Evolutionary conservation across 2,113 vertebrate species (phyloP).

Genomic region (Festucalex cinctus): DNA sequence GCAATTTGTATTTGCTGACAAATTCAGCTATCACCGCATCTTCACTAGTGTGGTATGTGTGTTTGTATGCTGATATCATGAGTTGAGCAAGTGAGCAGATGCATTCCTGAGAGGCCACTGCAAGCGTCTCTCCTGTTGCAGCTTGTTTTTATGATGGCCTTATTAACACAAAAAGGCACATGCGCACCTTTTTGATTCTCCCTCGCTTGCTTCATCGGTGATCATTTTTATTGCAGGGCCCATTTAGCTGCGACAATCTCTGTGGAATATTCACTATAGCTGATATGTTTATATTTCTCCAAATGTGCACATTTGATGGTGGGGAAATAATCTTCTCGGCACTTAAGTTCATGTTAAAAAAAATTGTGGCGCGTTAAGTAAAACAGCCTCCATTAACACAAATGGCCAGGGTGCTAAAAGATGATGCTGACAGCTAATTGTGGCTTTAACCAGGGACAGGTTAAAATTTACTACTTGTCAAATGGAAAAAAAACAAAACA

Average conservation of each 20-base stretch:
- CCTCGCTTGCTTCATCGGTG: not conserved
- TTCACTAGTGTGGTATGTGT: not conserved
- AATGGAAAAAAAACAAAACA: no score
- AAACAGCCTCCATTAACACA: no score
- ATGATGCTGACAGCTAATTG: no score
- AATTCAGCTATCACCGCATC: not conserved
- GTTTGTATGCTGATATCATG: not conserved
- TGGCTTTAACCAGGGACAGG: no score
- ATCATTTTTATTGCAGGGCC: not conserved
- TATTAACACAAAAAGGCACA: not conserved
- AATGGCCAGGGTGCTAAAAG: no score
- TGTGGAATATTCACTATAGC: not conserved
- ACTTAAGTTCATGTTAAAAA: not conserved
- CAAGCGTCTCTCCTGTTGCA: conserved; percentile 31
- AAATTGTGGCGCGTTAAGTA: not conserved
- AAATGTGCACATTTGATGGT: not conserved
- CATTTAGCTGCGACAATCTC: not conserved
- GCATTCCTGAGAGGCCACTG: conserved; percentile 30
- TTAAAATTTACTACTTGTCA: no score
- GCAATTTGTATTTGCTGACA: not conserved
- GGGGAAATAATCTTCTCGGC: not conserved
- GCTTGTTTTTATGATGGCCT: conserved; percentile 27
- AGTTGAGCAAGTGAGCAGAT: conserved; percentile 10
- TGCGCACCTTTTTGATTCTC: no score
- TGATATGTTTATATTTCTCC: no score